A percentile compares a stretch with the other conserved stretches of the same genome.
These are phyloP conservation scores for Myanophis thanlyinensis DNA, from an alignment of 2,113 vertebrate species.

Conservation along the genomic window DNA sequence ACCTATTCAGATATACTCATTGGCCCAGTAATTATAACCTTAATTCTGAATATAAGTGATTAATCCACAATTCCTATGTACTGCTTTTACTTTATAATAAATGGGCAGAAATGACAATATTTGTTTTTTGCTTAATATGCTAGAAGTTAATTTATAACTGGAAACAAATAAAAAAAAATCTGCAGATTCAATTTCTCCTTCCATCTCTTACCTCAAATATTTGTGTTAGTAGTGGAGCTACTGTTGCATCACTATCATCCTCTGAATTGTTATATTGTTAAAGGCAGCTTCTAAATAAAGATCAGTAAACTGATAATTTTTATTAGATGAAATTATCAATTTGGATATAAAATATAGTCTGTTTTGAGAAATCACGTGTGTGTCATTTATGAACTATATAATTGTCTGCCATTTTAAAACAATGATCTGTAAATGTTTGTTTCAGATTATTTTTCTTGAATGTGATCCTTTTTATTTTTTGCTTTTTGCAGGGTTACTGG, in stretches of 20 bases:
- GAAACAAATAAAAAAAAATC: not conserved
- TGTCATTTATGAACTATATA: not conserved
- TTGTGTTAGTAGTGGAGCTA: not conserved
- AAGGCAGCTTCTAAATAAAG: not conserved
- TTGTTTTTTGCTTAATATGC: not conserved
- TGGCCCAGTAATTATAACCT: not conserved
- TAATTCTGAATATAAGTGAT: not conserved
- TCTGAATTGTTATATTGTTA: not conserved
- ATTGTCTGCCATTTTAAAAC: too few species aligned
- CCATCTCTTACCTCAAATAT: not conserved
- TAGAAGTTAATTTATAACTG: not conserved
- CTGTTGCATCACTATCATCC: not conserved
- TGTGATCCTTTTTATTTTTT: not conserved
- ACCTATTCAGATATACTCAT: not conserved
- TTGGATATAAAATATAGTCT: not conserved
- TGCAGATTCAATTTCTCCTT: not conserved
- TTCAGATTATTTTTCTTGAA: not conserved
- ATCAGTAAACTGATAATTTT: not conserved
- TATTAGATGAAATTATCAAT: not conserved
- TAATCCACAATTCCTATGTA: too few species aligned
- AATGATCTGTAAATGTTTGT: not conserved
- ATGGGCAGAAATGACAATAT: not conserved
- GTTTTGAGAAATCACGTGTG: not conserved
- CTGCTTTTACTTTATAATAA: not conserved
- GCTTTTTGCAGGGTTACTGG: constrained; percentile 87